These are phyloP conservation scores for Cheilosia variabilis DNA, from an alignment of 2,888 invertebrate genomes.

Conservation along the genomic window DNA sequence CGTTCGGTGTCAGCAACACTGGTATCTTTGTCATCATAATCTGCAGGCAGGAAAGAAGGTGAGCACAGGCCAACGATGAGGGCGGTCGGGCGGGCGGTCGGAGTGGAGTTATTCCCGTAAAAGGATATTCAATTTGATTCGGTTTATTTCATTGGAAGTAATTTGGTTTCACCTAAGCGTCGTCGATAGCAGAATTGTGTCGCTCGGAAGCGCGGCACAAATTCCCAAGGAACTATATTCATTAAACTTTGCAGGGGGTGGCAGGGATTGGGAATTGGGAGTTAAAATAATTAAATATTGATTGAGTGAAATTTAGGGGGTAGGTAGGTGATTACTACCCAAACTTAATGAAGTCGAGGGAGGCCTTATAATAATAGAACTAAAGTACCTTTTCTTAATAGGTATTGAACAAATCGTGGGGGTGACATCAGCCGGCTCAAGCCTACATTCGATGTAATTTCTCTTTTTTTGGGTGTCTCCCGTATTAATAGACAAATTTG, in stretches of 20 bases:
- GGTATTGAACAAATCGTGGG: no score
- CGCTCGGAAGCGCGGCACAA: conserved; percentile 51
- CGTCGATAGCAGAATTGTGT: conserved; percentile 37
- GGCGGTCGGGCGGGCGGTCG: neutral
- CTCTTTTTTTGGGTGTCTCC: no score
- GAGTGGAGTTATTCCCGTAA: conserved; percentile 33
- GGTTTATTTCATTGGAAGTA: conserved; percentile 73
- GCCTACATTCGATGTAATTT: no score
- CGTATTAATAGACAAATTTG: no score
- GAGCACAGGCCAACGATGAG: conserved; percentile 8
- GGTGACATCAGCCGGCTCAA: no score
- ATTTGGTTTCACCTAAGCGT: conserved; percentile 50
- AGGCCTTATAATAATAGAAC: no score
- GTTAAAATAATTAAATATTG: conserved; percentile 20
- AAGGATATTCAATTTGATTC: conserved; percentile 74
- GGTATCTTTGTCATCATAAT: conserved; percentile 71
- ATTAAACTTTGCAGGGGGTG: conserved; percentile 44
- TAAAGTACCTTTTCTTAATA: no score
- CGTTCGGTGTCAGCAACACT: conserved; percentile 47
- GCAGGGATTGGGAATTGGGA: neutral
- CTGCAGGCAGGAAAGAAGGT: conserved; percentile 35
- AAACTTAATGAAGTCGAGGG: neutral
- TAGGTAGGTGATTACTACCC: neutral
- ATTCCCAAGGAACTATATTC: conserved; percentile 57
- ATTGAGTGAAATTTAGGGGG: conserved; percentile 8